Percentiles rank a stretch among this genome's conserved stretches.
Evolutionary conservation across 2,113 vertebrate species (phyloP).

Genomic region (Macrotis lagotis): DNA sequence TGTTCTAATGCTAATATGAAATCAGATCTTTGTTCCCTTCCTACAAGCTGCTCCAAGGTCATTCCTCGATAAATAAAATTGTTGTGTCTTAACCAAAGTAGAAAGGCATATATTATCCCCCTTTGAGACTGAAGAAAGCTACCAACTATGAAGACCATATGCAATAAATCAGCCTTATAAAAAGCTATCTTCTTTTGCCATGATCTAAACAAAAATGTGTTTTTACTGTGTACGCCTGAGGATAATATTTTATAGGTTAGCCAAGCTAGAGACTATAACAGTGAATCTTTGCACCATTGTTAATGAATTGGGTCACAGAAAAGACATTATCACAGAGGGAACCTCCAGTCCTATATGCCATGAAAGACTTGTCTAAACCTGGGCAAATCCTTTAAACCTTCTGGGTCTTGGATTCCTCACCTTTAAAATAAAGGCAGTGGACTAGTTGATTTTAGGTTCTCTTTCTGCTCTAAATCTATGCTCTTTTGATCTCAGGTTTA

Average conservation of each 20-base stretch:
- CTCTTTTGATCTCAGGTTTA: not conserved
- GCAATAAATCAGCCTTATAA: slow-evolving; percentile 3
- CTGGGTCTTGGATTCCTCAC: not conserved
- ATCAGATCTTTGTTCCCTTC: slow-evolving; percentile 1
- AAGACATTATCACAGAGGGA: not conserved
- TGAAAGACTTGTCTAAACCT: not conserved
- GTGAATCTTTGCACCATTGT: not conserved
- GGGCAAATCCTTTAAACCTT: not conserved
- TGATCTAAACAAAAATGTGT: not conserved
- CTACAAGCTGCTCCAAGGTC: not conserved
- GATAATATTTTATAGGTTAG: not conserved
- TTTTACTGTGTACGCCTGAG: not conserved
- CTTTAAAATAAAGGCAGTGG: not conserved
- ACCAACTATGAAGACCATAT: not conserved
- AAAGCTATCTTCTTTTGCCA: not conserved
- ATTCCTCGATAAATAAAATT: slow-evolving; percentile 4
- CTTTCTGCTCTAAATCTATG: not conserved
- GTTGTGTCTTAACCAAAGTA: slow-evolving; percentile 3
- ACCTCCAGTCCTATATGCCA: not conserved
- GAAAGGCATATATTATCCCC: not conserved
- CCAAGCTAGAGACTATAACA: not conserved
- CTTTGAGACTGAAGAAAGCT: not conserved
- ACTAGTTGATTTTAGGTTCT: not conserved
- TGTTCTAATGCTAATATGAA: slow-evolving; percentile 9
- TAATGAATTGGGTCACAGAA: not conserved